These are phyloP conservation scores for Agrochola macilenta DNA, from an alignment of 2,888 invertebrate species.

Conservation along the genomic window DNA sequence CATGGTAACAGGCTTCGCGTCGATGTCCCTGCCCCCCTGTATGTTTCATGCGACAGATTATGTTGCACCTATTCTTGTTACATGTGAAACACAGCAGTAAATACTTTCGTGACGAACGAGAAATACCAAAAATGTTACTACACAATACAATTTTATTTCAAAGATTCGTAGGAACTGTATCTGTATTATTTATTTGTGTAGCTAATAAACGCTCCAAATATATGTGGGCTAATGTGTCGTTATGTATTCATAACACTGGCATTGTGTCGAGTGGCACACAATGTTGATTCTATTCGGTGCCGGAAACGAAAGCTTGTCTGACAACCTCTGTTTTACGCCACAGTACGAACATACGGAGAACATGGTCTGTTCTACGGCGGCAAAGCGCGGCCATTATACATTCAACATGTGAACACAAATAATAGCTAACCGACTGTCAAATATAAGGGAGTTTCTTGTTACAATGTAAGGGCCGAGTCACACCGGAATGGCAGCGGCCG, in stretches of 20 bases:
- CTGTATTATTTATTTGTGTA: conserved; percentile 75
- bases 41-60: neutral
- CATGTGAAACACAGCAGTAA: neutral
- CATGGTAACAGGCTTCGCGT: too few species aligned
- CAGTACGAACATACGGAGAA: conserved; percentile 68
- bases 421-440: conserved; percentile 16
- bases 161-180: neutral
- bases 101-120: neutral
- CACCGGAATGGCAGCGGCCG: too few species aligned
- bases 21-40: too few species aligned
- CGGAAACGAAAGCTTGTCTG: conserved; percentile 84
- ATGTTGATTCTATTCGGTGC: conserved; percentile 85
- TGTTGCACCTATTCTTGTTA: neutral
- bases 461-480: too few species aligned
- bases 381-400: conserved; percentile 24
- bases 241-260: conserved; percentile 86
- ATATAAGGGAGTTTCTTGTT: conserved; percentile 7
- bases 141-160: neutral
- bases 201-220: conserved; percentile 83
- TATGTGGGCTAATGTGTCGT: conserved; percentile 85
- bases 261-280: conserved; percentile 83
- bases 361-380: conserved; percentile 36
- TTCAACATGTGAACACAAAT: conserved; percentile 42
- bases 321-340: conserved; percentile 76
- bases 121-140: neutral